phyloP scores from a whole-genome alignment of 2,888 invertebrate genomes.

The Mechanitis messenoides region DNA sequence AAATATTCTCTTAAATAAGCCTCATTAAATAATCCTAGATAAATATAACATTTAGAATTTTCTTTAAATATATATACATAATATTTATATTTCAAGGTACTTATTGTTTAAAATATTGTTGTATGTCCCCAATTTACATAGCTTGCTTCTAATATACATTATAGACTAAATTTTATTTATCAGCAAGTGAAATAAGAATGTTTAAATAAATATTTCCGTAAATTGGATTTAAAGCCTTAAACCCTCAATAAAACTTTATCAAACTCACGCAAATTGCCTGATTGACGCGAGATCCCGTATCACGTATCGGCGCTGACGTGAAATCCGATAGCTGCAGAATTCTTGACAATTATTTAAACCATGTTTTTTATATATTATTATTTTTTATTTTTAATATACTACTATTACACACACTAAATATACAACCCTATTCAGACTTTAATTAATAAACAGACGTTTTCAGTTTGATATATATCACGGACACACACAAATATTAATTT shows the following conservation, averaged over 20 bases:
- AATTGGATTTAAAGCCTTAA: conserved; percentile 4
- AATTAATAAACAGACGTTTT: too few relatives aligned
- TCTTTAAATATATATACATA: not conserved
- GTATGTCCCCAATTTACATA: not conserved
- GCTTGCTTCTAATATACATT: not conserved
- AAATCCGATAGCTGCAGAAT: conserved; percentile 6
- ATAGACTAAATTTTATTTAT: not conserved
- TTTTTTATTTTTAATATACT: too few relatives aligned
- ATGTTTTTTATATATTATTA: not conserved
- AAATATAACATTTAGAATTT: not conserved
- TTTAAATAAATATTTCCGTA: not conserved
- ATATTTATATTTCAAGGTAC: too few relatives aligned
- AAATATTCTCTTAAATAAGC: not conserved
- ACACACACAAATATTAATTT: too few relatives aligned
- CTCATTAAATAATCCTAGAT: too few relatives aligned
- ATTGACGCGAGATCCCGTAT: conserved; percentile 6
- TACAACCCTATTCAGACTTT: too few relatives aligned
- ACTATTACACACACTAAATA: too few relatives aligned
- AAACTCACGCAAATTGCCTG: conserved; percentile 6
- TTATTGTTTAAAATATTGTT: not conserved
- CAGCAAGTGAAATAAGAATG: not conserved
- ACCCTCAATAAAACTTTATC: conserved; percentile 5
- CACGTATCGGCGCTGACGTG: conserved; percentile 1
- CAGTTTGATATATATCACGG: too few relatives aligned
- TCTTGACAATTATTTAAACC: conserved; percentile 3